Conservation (phyloP, 2,797 vertebrate genomes). For the Distichodus sexfasciatus region DNA sequence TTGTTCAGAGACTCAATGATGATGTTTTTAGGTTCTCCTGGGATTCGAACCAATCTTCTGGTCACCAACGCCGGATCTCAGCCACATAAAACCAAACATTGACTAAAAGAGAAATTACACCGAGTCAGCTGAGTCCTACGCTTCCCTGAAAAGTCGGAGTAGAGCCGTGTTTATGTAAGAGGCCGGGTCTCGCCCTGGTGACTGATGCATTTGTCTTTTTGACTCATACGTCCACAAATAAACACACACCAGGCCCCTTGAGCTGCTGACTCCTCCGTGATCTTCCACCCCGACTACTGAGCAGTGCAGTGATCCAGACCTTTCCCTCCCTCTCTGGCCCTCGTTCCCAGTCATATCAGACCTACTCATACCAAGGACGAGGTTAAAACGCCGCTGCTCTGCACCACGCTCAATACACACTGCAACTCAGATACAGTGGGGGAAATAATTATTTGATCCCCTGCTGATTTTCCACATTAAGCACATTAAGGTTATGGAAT, state of each 20-base stretch:
- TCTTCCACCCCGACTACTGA: not conserved
- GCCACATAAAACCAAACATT: too few species aligned
- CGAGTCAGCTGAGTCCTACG: not conserved
- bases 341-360: not conserved
- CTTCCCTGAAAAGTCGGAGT: constrained; percentile 10
- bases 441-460: too few species aligned
- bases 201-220: constrained; percentile 23
- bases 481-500: too few species aligned
- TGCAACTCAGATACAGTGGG: too few species aligned
- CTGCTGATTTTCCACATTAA: too few species aligned
- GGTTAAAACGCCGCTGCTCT: too few species aligned
- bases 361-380: not conserved
- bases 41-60: too few species aligned
- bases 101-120: not conserved
- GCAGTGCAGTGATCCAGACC: not conserved
- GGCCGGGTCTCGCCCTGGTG: constrained; percentile 29
- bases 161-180: constrained; percentile 41
- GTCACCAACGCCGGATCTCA: too few species aligned
- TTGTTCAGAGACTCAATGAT: too few species aligned
- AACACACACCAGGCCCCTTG: not conserved
- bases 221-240: constrained; percentile 38
- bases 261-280: constrained; percentile 10
- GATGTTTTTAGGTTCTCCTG: too few species aligned
- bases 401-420: too few species aligned
- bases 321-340: not conserved